Evolutionary conservation across 1,140 invertebrate genomes (phyloP).

Genomic region (Bombus balteatus): DNA sequence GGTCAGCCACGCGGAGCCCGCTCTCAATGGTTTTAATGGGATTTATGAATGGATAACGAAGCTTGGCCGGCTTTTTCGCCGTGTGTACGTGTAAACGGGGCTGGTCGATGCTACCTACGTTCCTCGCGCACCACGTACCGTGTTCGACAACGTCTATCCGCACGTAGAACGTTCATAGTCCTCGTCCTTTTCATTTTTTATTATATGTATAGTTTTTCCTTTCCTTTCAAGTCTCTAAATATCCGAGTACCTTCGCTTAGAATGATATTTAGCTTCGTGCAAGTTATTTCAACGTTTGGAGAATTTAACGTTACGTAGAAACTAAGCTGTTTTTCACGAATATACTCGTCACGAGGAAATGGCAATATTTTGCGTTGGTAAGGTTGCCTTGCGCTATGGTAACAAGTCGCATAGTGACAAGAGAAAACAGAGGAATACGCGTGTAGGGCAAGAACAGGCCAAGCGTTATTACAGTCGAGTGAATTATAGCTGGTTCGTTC

Average conservation of each 20-base stretch:
- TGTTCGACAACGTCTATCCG: background rate
- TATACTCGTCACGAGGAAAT: too few species aligned
- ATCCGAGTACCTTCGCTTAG: too few species aligned
- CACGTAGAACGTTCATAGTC: too few species aligned
- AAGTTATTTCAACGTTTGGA: too few species aligned
- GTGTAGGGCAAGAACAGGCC: background rate
- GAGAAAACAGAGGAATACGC: background rate
- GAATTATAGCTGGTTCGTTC: constrained; percentile 69
- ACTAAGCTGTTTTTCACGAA: too few species aligned
- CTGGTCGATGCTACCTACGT: background rate
- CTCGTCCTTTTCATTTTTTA: too few species aligned
- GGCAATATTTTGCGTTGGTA: too few species aligned
- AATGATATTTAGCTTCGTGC: too few species aligned
- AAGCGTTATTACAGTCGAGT: constrained; percentile 64
- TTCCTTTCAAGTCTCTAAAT: too few species aligned
- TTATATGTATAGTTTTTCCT: fast-evolving
- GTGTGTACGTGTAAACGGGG: background rate
- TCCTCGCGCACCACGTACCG: too few species aligned
- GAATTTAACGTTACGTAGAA: too few species aligned
- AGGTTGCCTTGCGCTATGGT: too few species aligned
- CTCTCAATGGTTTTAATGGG: constrained; percentile 72
- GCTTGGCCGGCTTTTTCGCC: constrained; percentile 63
- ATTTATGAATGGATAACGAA: constrained; percentile 77
- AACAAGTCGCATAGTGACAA: background rate
- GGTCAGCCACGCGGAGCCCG: constrained; percentile 41